phyloP scores from a whole-genome alignment of 2,888 invertebrate genomes.

The Formica aserva region DNA sequence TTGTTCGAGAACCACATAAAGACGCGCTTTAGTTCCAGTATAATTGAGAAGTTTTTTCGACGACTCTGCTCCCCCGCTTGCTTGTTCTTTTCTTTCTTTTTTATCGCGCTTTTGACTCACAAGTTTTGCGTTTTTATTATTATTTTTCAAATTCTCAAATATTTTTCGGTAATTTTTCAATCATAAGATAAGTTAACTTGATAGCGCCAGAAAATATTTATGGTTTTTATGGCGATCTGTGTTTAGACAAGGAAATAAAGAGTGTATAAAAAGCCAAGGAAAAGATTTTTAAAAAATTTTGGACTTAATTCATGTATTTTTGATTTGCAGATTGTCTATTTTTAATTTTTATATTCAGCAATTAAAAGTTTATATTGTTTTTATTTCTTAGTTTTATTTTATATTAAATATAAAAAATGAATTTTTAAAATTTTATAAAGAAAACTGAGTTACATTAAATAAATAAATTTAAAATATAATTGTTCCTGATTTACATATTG shows the following conservation, averaged over 20 bases:
- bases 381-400: neutral
- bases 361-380: neutral
- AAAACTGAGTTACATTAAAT: neutral
- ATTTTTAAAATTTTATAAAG: neutral
- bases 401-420: neutral
- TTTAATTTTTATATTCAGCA: neutral
- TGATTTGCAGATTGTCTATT: neutral
- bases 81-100: neutral
- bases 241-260: neutral
- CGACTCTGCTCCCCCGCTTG: neutral
- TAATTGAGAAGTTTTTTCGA: slow-evolving; percentile 2
- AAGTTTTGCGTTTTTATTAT: neutral
- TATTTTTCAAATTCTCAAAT: neutral
- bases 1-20: slow-evolving; percentile 53
- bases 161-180: too few relatives aligned
- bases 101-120: neutral
- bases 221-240: neutral
- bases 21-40: slow-evolving; percentile 17
- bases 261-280: neutral
- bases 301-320: neutral
- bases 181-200: neutral
- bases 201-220: neutral
- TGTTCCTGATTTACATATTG: neutral
- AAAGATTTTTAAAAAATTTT: neutral
- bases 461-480: neutral